Conservation (phyloP, 2,888 invertebrate genomes). For the Hyposoter dolosus region DNA sequence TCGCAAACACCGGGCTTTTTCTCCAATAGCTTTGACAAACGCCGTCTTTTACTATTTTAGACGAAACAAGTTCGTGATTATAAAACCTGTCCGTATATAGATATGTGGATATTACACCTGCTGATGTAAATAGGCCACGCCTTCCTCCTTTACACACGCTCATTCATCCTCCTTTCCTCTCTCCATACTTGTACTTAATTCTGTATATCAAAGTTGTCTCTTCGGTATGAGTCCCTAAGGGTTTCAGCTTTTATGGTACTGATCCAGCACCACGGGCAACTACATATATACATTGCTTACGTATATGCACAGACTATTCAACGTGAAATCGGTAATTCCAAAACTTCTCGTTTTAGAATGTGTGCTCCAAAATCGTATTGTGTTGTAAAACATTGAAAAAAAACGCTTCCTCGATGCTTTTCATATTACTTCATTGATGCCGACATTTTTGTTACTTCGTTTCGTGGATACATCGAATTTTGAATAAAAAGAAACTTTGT, state of each 20-base stretch:
- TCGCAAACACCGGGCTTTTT: conserved; percentile 49
- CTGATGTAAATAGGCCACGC: conserved; percentile 3
- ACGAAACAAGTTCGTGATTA: conserved; percentile 65
- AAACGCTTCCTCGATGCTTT: neutral
- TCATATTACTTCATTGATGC: neutral
- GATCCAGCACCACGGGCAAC: conserved; percentile 41
- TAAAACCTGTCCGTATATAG: conserved; percentile 8
- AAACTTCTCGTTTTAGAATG: neutral
- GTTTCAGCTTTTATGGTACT: conserved; percentile 52
- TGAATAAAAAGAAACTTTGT: no score
- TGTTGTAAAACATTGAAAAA: neutral
- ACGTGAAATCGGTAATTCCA: neutral
- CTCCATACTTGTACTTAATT: conserved; percentile 67
- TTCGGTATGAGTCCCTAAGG: conserved; percentile 42
- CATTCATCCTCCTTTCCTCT: neutral
- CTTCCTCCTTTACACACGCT: conserved; percentile 18
- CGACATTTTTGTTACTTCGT: neutral
- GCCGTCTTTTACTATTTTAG: conserved; percentile 68
- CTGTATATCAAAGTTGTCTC: conserved; percentile 73
- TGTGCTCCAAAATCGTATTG: neutral
- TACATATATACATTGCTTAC: neutral
- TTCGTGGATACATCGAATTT: no score
- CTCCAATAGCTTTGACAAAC: conserved; percentile 41
- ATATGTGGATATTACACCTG: no score
- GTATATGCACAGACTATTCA: neutral